Evolutionary conservation across 2,888 invertebrate species (phyloP).

Genomic region (Metacarcinus magister): DNA sequence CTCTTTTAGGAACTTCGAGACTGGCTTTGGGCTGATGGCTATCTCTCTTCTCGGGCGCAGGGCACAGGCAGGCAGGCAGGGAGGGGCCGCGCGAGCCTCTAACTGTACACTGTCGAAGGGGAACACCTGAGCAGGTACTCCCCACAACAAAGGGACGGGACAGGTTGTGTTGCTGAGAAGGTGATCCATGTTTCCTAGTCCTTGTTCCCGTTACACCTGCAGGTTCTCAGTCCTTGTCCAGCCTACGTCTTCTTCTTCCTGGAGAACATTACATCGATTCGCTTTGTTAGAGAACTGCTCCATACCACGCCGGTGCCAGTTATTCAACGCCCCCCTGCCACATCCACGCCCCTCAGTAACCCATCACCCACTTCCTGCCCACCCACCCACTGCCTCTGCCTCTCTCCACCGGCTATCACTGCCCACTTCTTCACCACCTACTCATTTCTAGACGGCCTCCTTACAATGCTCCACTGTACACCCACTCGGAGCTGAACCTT

Average conservation of each 20-base stretch:
- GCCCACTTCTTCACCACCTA: background rate
- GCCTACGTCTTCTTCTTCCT: background rate
- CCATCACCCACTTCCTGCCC: slow-evolving; percentile 38
- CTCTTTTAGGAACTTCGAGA: slow-evolving; percentile 20
- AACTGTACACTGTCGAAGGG: background rate
- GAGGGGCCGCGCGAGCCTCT: background rate
- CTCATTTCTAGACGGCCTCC: background rate
- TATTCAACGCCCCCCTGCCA: background rate
- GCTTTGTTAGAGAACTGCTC: background rate
- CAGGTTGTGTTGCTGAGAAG: background rate
- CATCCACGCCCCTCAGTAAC: background rate
- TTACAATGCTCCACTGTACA: background rate
- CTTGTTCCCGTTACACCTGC: background rate
- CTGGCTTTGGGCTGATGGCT: slow-evolving; percentile 29
- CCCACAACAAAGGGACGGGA: background rate
- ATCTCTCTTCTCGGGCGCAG: background rate
- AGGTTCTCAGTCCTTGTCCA: background rate
- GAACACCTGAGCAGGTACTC: background rate
- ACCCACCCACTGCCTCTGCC: background rate
- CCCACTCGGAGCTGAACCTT: background rate
- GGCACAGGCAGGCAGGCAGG: background rate
- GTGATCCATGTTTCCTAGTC: background rate
- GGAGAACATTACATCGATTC: background rate
- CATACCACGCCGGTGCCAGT: background rate
- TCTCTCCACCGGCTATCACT: background rate